A percentile compares a stretch with the other conserved stretches of the same genome.
Evolutionary conservation across 2,888 invertebrate genomes (phyloP).

Genomic region (Heliconius sara): DNA sequence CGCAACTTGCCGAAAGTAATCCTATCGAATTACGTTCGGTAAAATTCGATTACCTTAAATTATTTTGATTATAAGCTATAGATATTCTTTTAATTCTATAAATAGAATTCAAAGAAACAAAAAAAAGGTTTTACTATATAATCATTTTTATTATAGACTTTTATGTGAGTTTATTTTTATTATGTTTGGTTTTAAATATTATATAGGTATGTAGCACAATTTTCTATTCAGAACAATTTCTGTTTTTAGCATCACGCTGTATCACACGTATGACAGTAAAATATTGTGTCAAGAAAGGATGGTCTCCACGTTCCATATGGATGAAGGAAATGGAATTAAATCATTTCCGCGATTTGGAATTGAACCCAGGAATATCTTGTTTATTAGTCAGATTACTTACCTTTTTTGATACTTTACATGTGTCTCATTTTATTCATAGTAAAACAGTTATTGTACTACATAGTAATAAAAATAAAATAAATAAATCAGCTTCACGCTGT

Average conservation of each 20-base stretch:
- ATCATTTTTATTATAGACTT: too few species aligned
- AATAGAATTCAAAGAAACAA: not conserved
- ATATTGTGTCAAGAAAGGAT: not conserved
- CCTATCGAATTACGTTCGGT: constrained; percentile 77
- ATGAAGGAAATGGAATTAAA: not conserved
- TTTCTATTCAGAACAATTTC: not conserved
- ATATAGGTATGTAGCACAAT: not conserved
- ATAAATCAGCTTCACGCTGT: too few species aligned
- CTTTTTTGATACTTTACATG: not conserved
- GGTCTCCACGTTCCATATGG: too few species aligned
- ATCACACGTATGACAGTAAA: too few species aligned
- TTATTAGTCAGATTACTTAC: not conserved
- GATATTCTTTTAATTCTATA: not conserved
- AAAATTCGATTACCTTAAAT: constrained; percentile 74
- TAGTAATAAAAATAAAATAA: too few species aligned
- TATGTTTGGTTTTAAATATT: not conserved
- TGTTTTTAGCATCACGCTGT: not conserved
- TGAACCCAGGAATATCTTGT: not conserved
- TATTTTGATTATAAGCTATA: constrained; percentile 59
- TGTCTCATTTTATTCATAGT: not conserved
- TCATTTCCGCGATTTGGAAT: not conserved
- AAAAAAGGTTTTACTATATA: too few species aligned
- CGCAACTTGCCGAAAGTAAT: constrained; percentile 81
- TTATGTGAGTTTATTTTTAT: too few species aligned
- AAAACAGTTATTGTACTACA: not conserved